Conservation (phyloP, 2,888 invertebrate species). For the Meteorus cinctellus region DNA sequence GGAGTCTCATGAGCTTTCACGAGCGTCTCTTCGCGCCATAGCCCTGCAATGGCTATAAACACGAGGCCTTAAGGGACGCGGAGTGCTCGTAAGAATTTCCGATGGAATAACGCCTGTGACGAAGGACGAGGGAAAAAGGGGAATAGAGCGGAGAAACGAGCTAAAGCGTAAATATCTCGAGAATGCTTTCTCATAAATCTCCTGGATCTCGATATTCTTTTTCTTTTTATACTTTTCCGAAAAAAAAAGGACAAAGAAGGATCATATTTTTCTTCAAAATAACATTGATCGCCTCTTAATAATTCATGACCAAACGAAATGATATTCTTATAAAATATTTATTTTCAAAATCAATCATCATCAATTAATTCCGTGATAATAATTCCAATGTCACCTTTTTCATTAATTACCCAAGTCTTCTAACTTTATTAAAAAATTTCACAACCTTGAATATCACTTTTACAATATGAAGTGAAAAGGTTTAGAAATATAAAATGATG, state of each 20-base stretch:
- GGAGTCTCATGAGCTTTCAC: slow-evolving; percentile 38
- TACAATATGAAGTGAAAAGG: too few relatives aligned
- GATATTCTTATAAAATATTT: background rate
- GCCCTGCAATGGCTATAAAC: slow-evolving; percentile 42
- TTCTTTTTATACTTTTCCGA: background rate
- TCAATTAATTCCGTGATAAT: too few relatives aligned
- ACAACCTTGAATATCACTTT: too few relatives aligned
- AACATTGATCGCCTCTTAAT: background rate
- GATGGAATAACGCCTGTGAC: slow-evolving; percentile 39
- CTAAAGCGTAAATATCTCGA: slow-evolving; percentile 40
- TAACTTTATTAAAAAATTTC: too few relatives aligned
- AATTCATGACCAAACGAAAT: background rate
- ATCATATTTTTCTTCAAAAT: slow-evolving; percentile 1
- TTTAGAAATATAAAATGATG: too few relatives aligned
- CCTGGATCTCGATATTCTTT: slow-evolving; percentile 27
- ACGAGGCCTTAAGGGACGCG: slow-evolving; percentile 42
- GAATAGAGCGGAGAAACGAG: background rate
- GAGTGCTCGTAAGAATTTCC: slow-evolving; percentile 41
- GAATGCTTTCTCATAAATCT: slow-evolving; percentile 38
- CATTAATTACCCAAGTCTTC: too few relatives aligned
- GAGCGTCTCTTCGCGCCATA: slow-evolving; percentile 18
- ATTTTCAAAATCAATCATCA: background rate
- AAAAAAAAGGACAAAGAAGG: background rate
- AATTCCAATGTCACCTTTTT: too few relatives aligned
- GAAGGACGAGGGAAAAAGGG: slow-evolving; percentile 13